Evolutionary conservation across 2,113 vertebrate species (phyloP).

Genomic region (Toxostoma redivivum): DNA sequence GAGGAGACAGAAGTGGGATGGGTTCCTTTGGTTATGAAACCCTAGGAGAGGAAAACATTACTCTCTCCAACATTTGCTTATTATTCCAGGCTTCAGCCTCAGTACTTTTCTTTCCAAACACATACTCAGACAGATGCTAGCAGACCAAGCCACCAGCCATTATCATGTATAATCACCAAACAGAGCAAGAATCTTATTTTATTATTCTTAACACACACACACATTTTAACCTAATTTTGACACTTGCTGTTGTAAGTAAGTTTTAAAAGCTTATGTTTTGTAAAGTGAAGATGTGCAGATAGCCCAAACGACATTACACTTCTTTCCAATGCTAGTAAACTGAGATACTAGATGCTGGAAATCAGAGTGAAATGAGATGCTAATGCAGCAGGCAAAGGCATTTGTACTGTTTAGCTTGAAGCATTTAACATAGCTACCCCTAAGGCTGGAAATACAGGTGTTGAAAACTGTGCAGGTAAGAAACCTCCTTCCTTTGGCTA

Average conservation of each 20-base stretch:
- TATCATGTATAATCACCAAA: background rate
- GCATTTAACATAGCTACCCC: background rate
- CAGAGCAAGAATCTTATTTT: constrained; percentile 3
- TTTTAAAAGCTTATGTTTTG: background rate
- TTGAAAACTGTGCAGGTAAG: background rate
- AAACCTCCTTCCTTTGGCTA: background rate
- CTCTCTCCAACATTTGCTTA: background rate
- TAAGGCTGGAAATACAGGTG: background rate
- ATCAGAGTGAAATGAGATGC: constrained; percentile 6
- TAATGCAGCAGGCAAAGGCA: background rate
- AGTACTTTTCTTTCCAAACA: background rate
- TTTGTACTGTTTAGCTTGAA: background rate
- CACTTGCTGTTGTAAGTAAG: background rate
- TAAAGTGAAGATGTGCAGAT: constrained; percentile 41
- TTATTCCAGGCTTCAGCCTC: background rate
- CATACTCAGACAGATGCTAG: background rate
- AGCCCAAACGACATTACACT: constrained; percentile 19
- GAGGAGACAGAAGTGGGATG: background rate
- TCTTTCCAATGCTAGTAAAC: background rate
- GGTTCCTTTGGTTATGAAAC: background rate
- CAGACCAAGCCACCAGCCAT: background rate
- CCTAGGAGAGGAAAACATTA: background rate
- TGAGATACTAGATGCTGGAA: background rate
- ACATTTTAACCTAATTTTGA: constrained; percentile 21
- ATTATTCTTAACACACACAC: constrained; percentile 17